These are phyloP conservation scores for Rhinolophus ferrumequinum DNA, from an alignment of 2,113 vertebrate species.

Conservation along the genomic window DNA sequence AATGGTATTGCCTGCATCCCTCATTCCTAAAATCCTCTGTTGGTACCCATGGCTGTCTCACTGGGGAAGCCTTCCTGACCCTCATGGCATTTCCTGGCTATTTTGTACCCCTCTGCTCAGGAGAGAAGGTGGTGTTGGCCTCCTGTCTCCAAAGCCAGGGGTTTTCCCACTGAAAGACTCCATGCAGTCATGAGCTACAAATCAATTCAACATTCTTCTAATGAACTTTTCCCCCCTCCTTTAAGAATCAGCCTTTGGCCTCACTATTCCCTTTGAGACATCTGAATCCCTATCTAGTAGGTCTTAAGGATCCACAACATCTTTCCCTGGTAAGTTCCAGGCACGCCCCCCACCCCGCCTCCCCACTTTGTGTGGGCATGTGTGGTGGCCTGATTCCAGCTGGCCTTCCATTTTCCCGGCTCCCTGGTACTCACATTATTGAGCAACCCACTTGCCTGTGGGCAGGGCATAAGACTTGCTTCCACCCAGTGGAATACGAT, in stretches of 20 bases:
- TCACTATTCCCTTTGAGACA: background rate
- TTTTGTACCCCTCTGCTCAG: fast-evolving
- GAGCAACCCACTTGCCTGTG: no score
- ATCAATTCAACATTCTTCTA: background rate
- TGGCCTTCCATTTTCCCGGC: no score
- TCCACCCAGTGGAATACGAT: no score
- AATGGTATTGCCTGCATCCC: fast-evolving
- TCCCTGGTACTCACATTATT: background rate
- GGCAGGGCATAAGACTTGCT: background rate
- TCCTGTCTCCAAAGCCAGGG: background rate
- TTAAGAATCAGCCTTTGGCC: background rate
- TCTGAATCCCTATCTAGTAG: background rate
- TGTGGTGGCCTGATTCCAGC: background rate
- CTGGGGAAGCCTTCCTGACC: no score
- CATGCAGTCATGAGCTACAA: no score
- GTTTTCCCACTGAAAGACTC: no score
- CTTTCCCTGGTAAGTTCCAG: background rate
- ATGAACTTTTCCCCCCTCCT: no score
- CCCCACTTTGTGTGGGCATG: background rate
- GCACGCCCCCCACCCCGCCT: no score
- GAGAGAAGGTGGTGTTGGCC: background rate
- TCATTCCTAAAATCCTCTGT: fast-evolving
- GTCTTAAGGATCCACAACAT: fast-evolving
- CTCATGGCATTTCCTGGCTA: fast-evolving
- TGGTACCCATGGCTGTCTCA: background rate